phyloP scores from a whole-genome alignment of 2,113 vertebrate genomes.

The Vireo altiloquus region DNA sequence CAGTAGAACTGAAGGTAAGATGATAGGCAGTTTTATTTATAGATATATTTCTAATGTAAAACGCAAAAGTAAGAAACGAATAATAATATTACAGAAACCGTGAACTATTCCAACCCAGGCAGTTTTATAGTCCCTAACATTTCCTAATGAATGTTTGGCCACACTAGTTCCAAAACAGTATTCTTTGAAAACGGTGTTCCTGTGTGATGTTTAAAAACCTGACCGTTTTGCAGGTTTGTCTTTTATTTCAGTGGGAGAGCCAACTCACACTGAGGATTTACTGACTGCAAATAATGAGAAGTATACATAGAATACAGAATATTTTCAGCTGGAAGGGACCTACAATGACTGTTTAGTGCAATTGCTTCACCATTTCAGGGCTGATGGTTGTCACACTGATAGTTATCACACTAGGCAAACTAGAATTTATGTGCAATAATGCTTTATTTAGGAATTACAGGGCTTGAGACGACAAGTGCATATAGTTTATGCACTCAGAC shows the following conservation, averaged over 20 bases:
- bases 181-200: too few species aligned
- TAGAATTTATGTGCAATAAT: background rate
- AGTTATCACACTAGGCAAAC: background rate
- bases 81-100: background rate
- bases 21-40: background rate
- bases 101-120: background rate
- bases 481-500: background rate
- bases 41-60: background rate
- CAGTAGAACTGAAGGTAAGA: background rate
- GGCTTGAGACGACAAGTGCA: background rate
- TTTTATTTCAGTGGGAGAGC: background rate
- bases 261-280: background rate
- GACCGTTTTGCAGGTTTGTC: background rate
- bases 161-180: background rate
- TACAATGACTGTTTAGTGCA: background rate
- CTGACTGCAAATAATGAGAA: background rate
- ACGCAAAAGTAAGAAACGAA: background rate
- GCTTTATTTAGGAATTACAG: background rate
- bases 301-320: background rate
- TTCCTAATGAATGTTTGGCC: background rate
- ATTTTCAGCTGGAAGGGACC: background rate
- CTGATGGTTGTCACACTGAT: background rate
- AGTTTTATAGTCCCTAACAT: background rate
- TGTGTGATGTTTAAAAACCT: background rate
- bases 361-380: background rate